phyloP scores from a whole-genome alignment of 2,797 vertebrate genomes.

The Amblyopsis hoosieri region DNA sequence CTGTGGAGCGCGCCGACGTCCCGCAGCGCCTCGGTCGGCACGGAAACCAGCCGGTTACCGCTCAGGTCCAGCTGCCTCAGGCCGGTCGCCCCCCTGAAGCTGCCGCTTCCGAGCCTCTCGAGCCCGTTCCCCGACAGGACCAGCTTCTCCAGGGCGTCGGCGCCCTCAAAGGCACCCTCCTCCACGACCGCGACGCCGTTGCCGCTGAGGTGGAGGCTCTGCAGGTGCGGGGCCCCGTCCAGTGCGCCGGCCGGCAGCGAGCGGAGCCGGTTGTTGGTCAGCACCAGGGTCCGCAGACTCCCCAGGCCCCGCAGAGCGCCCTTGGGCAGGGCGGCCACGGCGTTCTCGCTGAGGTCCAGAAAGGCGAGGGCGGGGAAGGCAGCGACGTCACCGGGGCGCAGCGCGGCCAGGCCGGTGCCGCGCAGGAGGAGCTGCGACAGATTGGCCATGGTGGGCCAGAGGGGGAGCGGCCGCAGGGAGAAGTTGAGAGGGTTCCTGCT shows the following conservation, averaged over 20 bases:
- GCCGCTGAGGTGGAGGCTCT: constrained; percentile 52
- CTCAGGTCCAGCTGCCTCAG: constrained; percentile 66
- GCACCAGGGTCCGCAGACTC: constrained; percentile 50
- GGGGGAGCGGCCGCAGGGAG: constrained; percentile 28
- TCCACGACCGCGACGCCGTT: constrained; percentile 60
- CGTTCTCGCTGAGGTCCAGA: constrained; percentile 70
- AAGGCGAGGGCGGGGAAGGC: constrained; percentile 52
- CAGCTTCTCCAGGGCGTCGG: constrained; percentile 48
- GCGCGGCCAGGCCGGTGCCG: constrained; percentile 45
- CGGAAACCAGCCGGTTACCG: constrained; percentile 48
- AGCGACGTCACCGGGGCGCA: constrained; percentile 42
- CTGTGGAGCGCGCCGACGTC: constrained; percentile 34
- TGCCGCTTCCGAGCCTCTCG: constrained; percentile 19
- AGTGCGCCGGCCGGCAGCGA: constrained; percentile 45
- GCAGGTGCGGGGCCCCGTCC: constrained; percentile 43
- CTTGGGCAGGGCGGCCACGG: constrained; percentile 39
- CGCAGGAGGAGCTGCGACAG: constrained; percentile 62
- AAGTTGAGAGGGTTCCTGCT: constrained; percentile 55
- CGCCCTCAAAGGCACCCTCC: constrained; percentile 53
- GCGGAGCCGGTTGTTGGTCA: constrained; percentile 64
- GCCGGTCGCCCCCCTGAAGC: constrained; percentile 45
- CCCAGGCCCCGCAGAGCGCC: constrained; percentile 54
- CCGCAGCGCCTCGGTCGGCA: constrained; percentile 48
- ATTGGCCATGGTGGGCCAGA: constrained; percentile 54
- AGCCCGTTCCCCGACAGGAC: constrained; percentile 62